Conservation (phyloP, 2,113 vertebrate species). For the Heloderma charlesbogerti region DNA sequence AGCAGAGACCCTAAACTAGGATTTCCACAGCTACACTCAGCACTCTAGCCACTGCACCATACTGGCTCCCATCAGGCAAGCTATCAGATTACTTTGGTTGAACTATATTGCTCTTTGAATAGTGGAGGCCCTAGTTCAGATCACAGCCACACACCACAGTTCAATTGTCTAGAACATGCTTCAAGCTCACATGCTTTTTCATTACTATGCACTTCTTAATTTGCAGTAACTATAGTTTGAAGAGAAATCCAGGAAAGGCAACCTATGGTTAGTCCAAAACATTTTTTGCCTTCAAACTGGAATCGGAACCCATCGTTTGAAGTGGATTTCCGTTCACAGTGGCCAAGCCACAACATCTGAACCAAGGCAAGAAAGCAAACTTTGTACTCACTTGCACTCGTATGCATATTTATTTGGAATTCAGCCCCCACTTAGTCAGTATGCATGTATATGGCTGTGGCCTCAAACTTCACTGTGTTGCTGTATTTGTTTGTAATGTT, state of each 20-base stretch:
- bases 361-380: neutral
- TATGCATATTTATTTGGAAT: neutral
- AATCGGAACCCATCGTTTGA: neutral
- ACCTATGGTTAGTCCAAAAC: neutral
- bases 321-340: neutral
- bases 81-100: neutral
- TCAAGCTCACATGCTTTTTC: neutral
- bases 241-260: neutral
- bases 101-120: neutral
- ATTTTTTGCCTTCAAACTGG: neutral
- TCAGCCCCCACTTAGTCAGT: neutral
- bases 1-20: neutral
- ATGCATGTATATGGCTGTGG: neutral
- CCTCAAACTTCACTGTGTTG: neutral
- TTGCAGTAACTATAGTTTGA: neutral
- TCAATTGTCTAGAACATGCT: neutral
- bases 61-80: neutral
- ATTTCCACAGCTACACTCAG: neutral
- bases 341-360: neutral
- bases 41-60: neutral
- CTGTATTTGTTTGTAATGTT: neutral
- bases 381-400: neutral
- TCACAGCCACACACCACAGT: neutral
- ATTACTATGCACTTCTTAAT: neutral
- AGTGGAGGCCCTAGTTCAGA: neutral